Base-by-base conservation (phyloP, 1,140 invertebrate genomes). In the Zeugodacus cucurbitae region DNA sequence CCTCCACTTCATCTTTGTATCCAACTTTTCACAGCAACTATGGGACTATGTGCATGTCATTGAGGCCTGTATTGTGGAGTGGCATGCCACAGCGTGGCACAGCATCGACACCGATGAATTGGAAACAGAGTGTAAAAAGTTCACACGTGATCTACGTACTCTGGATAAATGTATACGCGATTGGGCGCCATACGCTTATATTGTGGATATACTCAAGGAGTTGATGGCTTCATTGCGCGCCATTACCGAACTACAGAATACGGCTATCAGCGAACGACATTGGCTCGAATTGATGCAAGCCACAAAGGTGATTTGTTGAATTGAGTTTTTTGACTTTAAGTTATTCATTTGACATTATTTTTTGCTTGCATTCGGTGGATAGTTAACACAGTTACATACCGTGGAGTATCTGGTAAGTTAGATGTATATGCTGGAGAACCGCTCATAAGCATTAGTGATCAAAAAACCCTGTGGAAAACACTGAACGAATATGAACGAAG, bases 81-180 rank as follows among this genome's bases (percentile, higher is more conserved):
- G 97, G 97, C 97, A 98, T 90, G 95, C 94, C 6, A 98, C 97
- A 22, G 94, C 95, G 14, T 98, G 97, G 97, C 96, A 96, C 89
- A 96, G 96, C 90, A 96, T 98, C 89, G 97, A 98, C 91, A 96
- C 97, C 7, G 98, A 98, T 90, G 95, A 95, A 88, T 97, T 98
- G 96, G 97, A 98, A 93, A 96, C 97, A 90, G 97, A 98, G 92
- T 97, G 97, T 92, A 98, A 98, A 93, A 97, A 96, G 92, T 96
- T 98, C 92, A 95, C 96, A 10, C 97, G 97, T 90, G 97, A 97
- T 91, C 94, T 97, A 59, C 95, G 96, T 94, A 95, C 94, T 8
- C 94, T 98, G 90, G 97, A 98, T 92, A 98, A 98, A 91, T 97
- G 97, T 90, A 95, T 97, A 90, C 95, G 96, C 89, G 93, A 94